Base-by-base conservation (phyloP, 2,113 vertebrate species). In the Heteronetta atricapilla region DNA sequence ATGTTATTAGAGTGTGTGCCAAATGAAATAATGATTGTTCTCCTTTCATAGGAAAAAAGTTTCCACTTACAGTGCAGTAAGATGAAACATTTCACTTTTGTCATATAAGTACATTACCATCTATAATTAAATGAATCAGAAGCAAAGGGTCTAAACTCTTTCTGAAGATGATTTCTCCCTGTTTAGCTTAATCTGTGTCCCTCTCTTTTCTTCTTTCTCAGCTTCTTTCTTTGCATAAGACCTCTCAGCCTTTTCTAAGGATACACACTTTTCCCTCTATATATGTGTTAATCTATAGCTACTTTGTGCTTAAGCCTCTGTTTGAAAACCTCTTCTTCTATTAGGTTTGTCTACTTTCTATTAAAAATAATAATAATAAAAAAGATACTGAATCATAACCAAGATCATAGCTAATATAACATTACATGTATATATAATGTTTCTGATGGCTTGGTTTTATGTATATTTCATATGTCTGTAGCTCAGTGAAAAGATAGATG, bases 1-100 rank as follows among this genome's bases (percentile, higher is more conserved):
- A 88, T 90, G 64, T 72, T 90, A 94, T 90, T 88, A 93, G 95
- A 91, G 33, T 59, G 31, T 92, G 46, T 91, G 66, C 78, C 95
- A 92, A 94, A 48, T 0, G 28, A 94, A 96, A 97, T 85, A 94
- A 89, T 2, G 10, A 34, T 94, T 97, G 69, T 93, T 66, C 69
- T 88, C 25, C 56, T 85, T 96, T 93, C 82, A 59, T 7, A 86
- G 36, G 63, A 85, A 78, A 92, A 89, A 94, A 38, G 8, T 72
- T 83, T 88, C 70, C 31, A 72, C 42, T 88, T 83, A 56, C 50
- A 82, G 69, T 40, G n/a, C 60, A 86, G 25, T 36, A 79, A 60
- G 16, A 94, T 46, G 21, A 95, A 84, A 93, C 53, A 50, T 70
- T 91, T 93, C 55, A 55, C 68, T 85, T 96, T 79, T 66, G 21